A percentile compares a stretch with the other conserved stretches of the same genome.
phyloP scores from a whole-genome alignment of 2,113 vertebrate species.

The Chamaea fasciata region DNA sequence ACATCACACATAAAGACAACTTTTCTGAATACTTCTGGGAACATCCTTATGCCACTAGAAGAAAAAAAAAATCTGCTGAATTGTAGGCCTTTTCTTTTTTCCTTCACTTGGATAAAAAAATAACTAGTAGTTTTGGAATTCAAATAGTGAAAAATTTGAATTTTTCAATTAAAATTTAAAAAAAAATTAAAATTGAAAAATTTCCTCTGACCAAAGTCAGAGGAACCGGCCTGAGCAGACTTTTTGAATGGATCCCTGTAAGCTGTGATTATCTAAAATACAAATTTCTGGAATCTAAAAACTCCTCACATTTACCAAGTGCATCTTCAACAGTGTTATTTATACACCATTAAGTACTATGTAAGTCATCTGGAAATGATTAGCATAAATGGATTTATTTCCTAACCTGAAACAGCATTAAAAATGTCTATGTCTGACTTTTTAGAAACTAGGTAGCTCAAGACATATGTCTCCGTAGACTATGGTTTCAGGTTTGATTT shows the following conservation, averaged over 20 bases:
- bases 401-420: not conserved
- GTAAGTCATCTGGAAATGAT: not conserved
- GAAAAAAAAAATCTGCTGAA: not conserved
- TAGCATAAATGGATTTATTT: not conserved
- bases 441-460: not conserved
- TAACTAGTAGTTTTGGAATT: not conserved
- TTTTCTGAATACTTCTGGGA: not conserved
- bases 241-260: not conserved
- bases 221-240: rapidly evolving
- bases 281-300: not conserved
- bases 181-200: no score
- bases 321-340: not conserved
- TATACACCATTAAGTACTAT: not conserved
- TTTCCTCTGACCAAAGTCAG: not conserved
- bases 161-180: no score
- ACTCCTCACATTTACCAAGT: not conserved
- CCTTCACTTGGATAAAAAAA: not conserved
- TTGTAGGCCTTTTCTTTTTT: not conserved
- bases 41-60: not conserved
- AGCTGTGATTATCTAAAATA: not conserved
- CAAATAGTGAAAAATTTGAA: not conserved
- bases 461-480: not conserved
- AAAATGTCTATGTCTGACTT: not conserved
- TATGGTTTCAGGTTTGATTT: not conserved
- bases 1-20: not conserved